phyloP scores from a whole-genome alignment of 2,888 invertebrate genomes.

The Sthenelais limicola region DNA sequence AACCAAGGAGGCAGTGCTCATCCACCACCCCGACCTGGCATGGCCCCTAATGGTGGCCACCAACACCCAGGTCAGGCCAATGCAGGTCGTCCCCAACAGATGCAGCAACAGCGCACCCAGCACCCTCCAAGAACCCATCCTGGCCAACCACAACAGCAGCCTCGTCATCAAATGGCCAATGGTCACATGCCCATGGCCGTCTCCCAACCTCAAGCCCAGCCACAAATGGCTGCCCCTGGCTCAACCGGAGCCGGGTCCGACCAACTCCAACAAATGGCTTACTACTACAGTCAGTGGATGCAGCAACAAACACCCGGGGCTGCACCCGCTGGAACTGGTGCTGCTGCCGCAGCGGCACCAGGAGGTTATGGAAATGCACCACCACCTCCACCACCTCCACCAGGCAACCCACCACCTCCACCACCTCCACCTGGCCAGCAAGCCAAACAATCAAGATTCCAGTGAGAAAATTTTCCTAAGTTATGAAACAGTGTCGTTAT shows the following conservation, averaged over 20 bases:
- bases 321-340: neutral
- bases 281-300: constrained; percentile 50
- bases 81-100: constrained; percentile 13
- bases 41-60: constrained; percentile 35
- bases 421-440: constrained; percentile 44
- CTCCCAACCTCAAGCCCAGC: neutral
- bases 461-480: constrained; percentile 6
- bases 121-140: constrained; percentile 33
- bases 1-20: constrained; percentile 9
- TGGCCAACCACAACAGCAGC: constrained; percentile 17
- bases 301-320: constrained; percentile 40
- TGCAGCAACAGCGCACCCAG: neutral
- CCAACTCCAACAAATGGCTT: constrained; percentile 47
- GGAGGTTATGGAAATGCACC: constrained; percentile 20
- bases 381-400: constrained; percentile 43
- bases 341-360: neutral
- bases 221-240: neutral
- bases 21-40: neutral
- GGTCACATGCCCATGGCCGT: constrained; percentile 14
- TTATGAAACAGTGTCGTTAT: neutral
- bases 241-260: constrained; percentile 23
- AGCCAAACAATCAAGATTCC: constrained; percentile 30
- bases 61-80: constrained; percentile 13
- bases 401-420: constrained; percentile 44
- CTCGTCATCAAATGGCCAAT: constrained; percentile 6